Percentiles rank a stretch among this genome's conserved stretches.
Evolutionary conservation across 64 coral and sea anemone species (phyloP).

Genomic region (Acropora yongei): DNA sequence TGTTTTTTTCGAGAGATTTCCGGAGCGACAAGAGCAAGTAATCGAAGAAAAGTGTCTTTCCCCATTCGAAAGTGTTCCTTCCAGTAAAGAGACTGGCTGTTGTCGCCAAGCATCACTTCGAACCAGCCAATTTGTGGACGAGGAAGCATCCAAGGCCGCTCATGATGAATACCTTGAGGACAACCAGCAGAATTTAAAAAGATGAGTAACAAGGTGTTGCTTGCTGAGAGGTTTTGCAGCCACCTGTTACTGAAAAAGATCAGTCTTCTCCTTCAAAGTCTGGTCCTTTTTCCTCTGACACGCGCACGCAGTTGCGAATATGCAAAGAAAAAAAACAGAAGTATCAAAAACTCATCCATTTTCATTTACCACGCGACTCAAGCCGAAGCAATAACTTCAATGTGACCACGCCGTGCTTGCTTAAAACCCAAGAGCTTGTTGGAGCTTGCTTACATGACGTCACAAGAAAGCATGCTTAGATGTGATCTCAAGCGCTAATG

Average conservation of each 20-base stretch:
- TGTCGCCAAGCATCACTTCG: too few species aligned
- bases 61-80: too few species aligned
- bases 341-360: neutral
- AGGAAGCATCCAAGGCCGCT: too few species aligned
- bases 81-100: too few species aligned
- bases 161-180: too few species aligned
- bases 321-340: neutral
- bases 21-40: too few species aligned
- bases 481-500: neutral
- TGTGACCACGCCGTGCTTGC: neutral
- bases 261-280: neutral
- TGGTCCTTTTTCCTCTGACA: neutral
- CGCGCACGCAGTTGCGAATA: neutral
- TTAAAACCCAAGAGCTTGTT: neutral
- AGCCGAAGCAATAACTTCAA: neutral
- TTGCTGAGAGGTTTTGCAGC: neutral
- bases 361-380: neutral
- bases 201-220: too few species aligned
- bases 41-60: too few species aligned
- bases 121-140: too few species aligned
- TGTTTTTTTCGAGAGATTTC: too few species aligned
- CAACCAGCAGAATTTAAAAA: too few species aligned
- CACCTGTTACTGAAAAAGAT: neutral
- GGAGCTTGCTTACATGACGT: neutral
- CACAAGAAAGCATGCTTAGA: neutral